Conservation (phyloP, 2,113 vertebrate genomes). For the Atractosteus spatula region DNA sequence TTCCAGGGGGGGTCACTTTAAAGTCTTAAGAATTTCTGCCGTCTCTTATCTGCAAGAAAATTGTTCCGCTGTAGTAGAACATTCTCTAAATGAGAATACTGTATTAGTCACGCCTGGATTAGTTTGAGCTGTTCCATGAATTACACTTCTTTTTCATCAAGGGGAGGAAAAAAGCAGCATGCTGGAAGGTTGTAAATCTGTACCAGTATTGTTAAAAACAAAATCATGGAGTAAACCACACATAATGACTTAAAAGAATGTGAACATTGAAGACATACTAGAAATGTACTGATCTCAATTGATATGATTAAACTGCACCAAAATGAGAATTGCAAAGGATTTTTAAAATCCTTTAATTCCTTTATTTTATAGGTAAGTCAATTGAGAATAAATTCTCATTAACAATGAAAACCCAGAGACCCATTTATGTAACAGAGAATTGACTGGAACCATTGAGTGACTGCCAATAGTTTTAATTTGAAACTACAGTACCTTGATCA, state of each 20-base stretch:
- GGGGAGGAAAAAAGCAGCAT: conserved; percentile 3
- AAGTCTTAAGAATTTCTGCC: neutral
- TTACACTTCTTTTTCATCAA: neutral
- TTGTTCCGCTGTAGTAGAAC: conserved; percentile 10
- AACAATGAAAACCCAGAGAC: no score
- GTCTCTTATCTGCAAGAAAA: conserved; percentile 6
- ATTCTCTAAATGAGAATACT: conserved; percentile 30
- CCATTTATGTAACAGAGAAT: no score
- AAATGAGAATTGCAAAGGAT: no score
- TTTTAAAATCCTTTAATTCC: no score
- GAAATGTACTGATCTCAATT: neutral
- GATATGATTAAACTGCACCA: neutral
- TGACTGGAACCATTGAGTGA: no score
- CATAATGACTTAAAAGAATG: no score
- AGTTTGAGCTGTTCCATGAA: conserved; percentile 24
- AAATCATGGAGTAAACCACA: no score
- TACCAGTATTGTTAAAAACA: no score
- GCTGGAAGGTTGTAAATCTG: neutral
- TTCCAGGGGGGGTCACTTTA: neutral
- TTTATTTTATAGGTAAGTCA: no score
- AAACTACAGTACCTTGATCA: no score
- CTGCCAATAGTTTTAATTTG: no score
- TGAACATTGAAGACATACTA: neutral
- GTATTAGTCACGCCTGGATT: conserved; percentile 36
- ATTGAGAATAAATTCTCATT: no score